These are phyloP conservation scores for Atlantisia rogersi DNA, from an alignment of 2,113 vertebrate genomes.

Conservation along the genomic window DNA sequence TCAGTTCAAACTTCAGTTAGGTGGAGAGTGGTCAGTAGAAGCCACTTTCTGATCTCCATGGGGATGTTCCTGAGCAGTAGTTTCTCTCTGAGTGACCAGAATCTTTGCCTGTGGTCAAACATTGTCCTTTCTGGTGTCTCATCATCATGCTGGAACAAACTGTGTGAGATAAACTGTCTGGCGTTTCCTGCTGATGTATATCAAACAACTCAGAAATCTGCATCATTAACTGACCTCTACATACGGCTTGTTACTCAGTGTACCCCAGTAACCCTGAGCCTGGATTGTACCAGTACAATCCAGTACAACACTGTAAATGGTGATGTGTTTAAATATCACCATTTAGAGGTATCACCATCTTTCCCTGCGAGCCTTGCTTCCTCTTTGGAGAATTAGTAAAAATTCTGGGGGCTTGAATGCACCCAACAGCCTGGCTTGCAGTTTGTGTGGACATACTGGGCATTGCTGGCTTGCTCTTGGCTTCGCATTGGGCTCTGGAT, in stretches of 20 bases:
- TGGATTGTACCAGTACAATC: background rate
- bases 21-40: background rate
- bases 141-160: background rate
- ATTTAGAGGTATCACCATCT: slow-evolving; percentile 33
- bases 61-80: background rate
- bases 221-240: background rate
- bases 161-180: background rate
- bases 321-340: slow-evolving; percentile 43
- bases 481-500: background rate
- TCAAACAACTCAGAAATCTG: background rate
- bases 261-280: background rate
- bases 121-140: background rate
- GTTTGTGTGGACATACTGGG: background rate
- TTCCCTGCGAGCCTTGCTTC: background rate
- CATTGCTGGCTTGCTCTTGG: background rate
- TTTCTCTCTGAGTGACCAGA: background rate
- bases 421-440: background rate
- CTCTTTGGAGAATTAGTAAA: background rate
- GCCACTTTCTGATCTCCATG: background rate
- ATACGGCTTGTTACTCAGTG: background rate
- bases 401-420: background rate
- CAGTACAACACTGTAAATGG: background rate
- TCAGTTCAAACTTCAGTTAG: background rate
- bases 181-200: background rate
- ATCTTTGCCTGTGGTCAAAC: background rate